These are phyloP conservation scores for Gnatocerus cornutus DNA, from an alignment of 2,888 invertebrate species.

Conservation along the genomic window DNA sequence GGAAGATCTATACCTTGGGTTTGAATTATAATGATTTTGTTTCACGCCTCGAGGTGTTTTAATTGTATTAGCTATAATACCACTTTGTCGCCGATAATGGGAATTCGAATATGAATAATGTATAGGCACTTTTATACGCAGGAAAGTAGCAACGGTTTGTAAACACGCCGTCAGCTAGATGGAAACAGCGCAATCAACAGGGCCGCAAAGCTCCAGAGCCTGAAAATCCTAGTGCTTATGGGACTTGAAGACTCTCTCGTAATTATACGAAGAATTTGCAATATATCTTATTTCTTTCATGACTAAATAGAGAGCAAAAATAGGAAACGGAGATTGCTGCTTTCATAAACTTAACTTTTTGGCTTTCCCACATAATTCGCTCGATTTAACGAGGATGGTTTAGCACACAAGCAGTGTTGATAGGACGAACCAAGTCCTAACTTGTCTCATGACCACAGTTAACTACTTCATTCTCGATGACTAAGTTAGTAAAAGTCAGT, in stretches of 20 bases:
- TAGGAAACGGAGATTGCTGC: conserved; percentile 16
- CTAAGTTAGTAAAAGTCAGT: conserved; percentile 46
- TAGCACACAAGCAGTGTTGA: conserved; percentile 12
- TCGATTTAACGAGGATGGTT: conserved; percentile 25
- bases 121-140: conserved; percentile 12
- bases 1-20: no score
- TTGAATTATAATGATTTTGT: not conserved
- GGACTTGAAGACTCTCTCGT: conserved; percentile 48
- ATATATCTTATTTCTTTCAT: conserved; percentile 43
- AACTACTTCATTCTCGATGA: conserved; percentile 31
- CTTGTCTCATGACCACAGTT: conserved; percentile 15
- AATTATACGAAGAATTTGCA: conserved; percentile 53
- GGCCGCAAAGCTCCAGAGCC: conserved; percentile 43
- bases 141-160: conserved; percentile 29
- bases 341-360: conserved; percentile 21
- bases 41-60: not conserved
- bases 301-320: conserved; percentile 23
- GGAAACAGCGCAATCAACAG: conserved; percentile 50
- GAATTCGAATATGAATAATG: conserved; percentile 27
- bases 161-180: conserved; percentile 44
- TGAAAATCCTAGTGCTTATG: conserved; percentile 49
- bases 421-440: conserved; percentile 8
- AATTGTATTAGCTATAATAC: conserved; percentile 13
- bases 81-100: conserved; percentile 8
- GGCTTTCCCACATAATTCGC: not conserved